Base-by-base conservation (phyloP, 2,888 invertebrate genomes). In the Clitarchus hookeri region DNA sequence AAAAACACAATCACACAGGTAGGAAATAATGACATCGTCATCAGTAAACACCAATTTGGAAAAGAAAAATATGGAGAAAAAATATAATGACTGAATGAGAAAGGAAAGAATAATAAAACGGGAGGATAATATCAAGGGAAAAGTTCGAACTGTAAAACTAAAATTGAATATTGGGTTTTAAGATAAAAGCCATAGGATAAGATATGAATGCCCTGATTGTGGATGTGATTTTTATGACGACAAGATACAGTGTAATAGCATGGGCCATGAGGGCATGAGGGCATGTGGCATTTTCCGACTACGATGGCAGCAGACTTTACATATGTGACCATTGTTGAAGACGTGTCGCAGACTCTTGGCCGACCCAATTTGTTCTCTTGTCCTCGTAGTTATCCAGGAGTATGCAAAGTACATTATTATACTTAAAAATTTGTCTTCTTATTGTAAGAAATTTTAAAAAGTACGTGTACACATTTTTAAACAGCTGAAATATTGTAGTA, bases 221-320 rank as follows among this genome's bases (percentile, higher is more conserved):
- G 78, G 8, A 78, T 78, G 26, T 78, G 78, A 78, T 78, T 78
- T 78, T 78, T 23, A 78, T 78, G 78, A 26, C 78, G 78, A 78
- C 78, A 11, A 16, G 8, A 16, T 78, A 78, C n/a, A 78, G 78
- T 78, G 26, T 78, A 78, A 78, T 78, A 78, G n/a, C n/a, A n/a
- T n/a, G n/a, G n/a, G n/a, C 8, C 26, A 11, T 6, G 6, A 78
- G 23, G 6, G 78, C 8, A 78, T 78, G 78, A 16, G 6, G 19
- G 78, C n/a, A 78, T 78, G 78, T 11, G 78, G 78, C 78, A 78
- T 11, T 6, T 78, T 78, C 78, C 78, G 78, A 78, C 78, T 78
- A 78, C 8, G 78, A 78, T 11, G 23, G 23, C 26, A 78, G 78
- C 12, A 12, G 48, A 48, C 48, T 12, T 9, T 48, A 78, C 78